Evolutionary conservation across 1,140 invertebrate genomes (phyloP).

Genomic region (Pantala flavescens): DNA sequence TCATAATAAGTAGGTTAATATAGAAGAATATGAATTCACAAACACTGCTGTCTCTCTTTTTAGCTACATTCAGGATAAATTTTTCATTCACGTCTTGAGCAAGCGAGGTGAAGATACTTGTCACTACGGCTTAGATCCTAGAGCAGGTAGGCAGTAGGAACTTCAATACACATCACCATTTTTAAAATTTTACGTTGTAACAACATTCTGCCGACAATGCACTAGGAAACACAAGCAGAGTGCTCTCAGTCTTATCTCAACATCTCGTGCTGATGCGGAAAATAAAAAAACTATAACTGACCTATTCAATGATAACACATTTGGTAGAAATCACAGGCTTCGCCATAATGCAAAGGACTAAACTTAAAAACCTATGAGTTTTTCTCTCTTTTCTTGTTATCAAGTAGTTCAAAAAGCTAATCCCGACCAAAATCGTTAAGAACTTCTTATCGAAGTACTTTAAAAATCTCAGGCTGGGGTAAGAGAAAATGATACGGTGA

Average conservation of each 20-base stretch:
- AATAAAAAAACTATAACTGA: conserved; percentile 11
- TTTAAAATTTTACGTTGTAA: conserved; percentile 8
- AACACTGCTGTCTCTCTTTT: conserved; percentile 13
- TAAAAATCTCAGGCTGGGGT: conserved; percentile 52
- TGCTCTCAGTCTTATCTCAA: not conserved
- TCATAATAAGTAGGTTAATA: conserved; percentile 13
- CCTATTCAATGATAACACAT: conserved; percentile 3
- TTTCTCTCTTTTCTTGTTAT: not conserved
- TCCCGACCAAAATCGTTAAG: not conserved
- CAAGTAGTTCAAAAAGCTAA: not conserved
- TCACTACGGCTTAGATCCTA: not conserved
- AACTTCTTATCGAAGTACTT: not conserved
- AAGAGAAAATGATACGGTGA: conserved; percentile 82
- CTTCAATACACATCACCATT: conserved; percentile 6
- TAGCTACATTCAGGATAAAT: conserved; percentile 3
- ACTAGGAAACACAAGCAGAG: not conserved
- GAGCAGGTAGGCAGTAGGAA: not conserved
- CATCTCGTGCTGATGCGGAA: conserved; percentile 3
- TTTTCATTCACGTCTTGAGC: not conserved
- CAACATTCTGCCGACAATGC: conserved; percentile 8
- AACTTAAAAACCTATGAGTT: not conserved
- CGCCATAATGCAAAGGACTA: not conserved
- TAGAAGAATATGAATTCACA: conserved; percentile 12
- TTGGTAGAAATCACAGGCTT: not conserved
- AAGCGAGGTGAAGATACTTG: conserved; percentile 8